These are phyloP conservation scores for Lepisosteus osseus DNA, from an alignment of 2,113 vertebrate species.

Conservation along the genomic window DNA sequence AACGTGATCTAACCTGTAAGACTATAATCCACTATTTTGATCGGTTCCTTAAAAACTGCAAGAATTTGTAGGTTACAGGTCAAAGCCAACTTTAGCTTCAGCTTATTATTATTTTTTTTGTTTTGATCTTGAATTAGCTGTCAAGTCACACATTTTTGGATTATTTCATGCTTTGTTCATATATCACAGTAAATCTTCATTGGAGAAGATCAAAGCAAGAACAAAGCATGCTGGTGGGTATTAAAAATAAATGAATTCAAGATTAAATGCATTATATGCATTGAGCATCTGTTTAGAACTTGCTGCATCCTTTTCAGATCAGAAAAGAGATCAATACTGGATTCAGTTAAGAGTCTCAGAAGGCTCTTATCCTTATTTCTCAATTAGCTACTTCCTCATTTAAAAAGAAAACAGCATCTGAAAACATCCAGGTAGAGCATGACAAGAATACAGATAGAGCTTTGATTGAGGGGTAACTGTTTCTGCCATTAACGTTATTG, in stretches of 20 bases:
- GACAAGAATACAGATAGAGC: not conserved
- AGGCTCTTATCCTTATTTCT: constrained; percentile 12
- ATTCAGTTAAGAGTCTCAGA: constrained; percentile 2
- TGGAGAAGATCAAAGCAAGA: constrained; percentile 60
- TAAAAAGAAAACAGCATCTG: not conserved
- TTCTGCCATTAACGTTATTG: no score
- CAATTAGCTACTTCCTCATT: constrained; percentile 8
- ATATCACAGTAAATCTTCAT: constrained; percentile 59
- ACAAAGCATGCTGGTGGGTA: constrained; percentile 60
- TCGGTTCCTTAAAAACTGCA: no score
- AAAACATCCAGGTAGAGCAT: not conserved
- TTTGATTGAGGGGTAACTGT: no score
- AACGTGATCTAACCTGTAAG: no score
- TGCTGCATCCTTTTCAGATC: constrained; percentile 9
- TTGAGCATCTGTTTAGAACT: constrained; percentile 4
- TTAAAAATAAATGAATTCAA: constrained; percentile 66
- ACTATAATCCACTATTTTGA: no score
- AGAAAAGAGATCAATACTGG: not conserved
- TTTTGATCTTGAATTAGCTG: constrained; percentile 53
- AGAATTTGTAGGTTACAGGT: not conserved
- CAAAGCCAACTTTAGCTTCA: not conserved
- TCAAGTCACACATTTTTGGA: constrained; percentile 48
- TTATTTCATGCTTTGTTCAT: constrained; percentile 33
- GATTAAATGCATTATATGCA: constrained; percentile 53
- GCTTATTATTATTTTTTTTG: constrained; percentile 8